phyloP scores from a whole-genome alignment of 2,888 invertebrate genomes.

The Scelioninae gen. 1 region DNA sequence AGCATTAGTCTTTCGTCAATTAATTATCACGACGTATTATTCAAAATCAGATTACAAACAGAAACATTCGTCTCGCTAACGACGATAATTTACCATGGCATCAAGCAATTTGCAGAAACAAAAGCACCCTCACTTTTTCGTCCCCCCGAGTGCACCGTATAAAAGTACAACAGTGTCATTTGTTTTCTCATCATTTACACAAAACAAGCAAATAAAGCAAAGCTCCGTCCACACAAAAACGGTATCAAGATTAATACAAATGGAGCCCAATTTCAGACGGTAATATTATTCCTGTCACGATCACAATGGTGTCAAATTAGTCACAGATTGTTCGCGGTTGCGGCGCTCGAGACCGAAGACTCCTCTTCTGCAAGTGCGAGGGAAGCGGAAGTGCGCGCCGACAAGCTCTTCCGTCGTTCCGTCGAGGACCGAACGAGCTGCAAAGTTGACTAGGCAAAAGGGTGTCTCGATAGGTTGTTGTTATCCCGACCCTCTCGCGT shows the following conservation, averaged over 20 bases:
- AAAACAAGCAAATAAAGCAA: slow-evolving; percentile 26
- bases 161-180: slow-evolving; percentile 26
- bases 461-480: slow-evolving; percentile 71
- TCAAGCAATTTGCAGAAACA: slow-evolving; percentile 1
- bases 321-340: slow-evolving; percentile 70
- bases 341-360: slow-evolving; percentile 47
- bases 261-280: slow-evolving; percentile 48
- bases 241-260: slow-evolving; percentile 50
- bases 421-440: slow-evolving; percentile 53
- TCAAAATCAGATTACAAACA: slow-evolving; percentile 1
- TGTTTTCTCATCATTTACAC: slow-evolving; percentile 36
- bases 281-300: slow-evolving; percentile 63
- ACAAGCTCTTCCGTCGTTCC: slow-evolving; percentile 62
- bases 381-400: slow-evolving; percentile 61
- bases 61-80: background rate
- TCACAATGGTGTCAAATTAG: slow-evolving; percentile 69
- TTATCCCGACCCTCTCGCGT: slow-evolving; percentile 72
- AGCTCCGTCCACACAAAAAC: slow-evolving; percentile 28
- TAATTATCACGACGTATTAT: background rate
- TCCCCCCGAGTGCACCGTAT: background rate
- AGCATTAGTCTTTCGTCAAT: background rate
- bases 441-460: slow-evolving; percentile 58
- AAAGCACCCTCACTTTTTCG: slow-evolving; percentile 10
- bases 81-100: background rate
- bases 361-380: slow-evolving; percentile 35